These are phyloP conservation scores for Corella eumyota DNA, from an alignment of 23 tunicate genomes.

Conservation along the genomic window DNA sequence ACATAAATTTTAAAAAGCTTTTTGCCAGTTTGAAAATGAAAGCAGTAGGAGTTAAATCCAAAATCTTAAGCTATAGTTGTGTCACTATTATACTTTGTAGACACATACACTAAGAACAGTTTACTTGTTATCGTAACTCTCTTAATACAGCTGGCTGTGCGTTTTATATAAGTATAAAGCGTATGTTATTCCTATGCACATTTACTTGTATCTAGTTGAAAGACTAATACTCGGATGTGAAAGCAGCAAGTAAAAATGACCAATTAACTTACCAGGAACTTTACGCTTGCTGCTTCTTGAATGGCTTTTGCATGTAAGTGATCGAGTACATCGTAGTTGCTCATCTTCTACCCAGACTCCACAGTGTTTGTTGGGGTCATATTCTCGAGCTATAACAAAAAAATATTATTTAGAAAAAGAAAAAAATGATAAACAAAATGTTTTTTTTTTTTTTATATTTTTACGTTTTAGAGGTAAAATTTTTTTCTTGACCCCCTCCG, in stretches of 20 bases:
- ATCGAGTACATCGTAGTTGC: slow-evolving; percentile 41
- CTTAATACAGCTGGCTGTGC: no score
- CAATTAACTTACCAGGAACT: slow-evolving; percentile 36
- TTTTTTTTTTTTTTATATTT: slow-evolving; percentile 12
- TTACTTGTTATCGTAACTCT: no score
- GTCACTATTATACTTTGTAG: no score
- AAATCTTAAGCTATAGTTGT: no score
- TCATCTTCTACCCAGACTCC: slow-evolving; percentile 38
- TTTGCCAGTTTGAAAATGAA: no score
- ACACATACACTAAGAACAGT: no score
- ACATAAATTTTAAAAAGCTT: no score
- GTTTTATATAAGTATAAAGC: no score
- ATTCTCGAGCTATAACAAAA: slow-evolving; percentile 42
- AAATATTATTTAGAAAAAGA: neutral
- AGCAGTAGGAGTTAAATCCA: no score
- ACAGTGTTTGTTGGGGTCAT: slow-evolving; percentile 82
- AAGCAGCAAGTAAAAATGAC: neutral
- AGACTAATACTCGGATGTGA: neutral
- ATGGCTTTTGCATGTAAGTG: slow-evolving; percentile 72
- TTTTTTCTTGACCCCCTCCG: no score
- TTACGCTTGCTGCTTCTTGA: slow-evolving; percentile 38
- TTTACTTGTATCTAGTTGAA: neutral
- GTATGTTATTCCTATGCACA: no score
- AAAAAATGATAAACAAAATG: neutral
- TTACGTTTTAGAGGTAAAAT: no score